Conservation (phyloP, 2,888 invertebrate species). For the Phrixothrix hirtus region DNA sequence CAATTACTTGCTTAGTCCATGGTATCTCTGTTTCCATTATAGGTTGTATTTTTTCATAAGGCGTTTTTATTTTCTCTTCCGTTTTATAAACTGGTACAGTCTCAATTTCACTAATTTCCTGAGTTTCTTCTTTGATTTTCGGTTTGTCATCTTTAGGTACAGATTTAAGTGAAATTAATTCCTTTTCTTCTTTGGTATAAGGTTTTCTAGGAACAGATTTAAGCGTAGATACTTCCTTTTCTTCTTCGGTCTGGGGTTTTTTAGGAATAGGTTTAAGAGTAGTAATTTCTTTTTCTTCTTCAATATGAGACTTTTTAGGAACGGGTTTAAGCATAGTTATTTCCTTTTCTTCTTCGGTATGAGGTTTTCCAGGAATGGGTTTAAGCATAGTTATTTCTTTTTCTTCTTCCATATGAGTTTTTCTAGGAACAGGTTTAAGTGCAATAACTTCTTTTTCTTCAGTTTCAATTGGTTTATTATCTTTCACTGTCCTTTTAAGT, state of each 20-base stretch:
- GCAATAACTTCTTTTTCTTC: conserved; percentile 14
- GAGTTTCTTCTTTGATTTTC: too few species aligned
- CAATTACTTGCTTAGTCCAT: conserved; percentile 25
- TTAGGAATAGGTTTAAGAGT: too few species aligned
- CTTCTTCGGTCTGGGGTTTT: too few species aligned
- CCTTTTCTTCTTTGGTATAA: conserved; percentile 47
- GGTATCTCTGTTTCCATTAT: conserved; percentile 8
- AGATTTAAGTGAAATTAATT: conserved; percentile 20
- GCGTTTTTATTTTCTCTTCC: conserved; percentile 56
- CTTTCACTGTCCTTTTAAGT: conserved; percentile 18
- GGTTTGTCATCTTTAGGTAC: too few species aligned
- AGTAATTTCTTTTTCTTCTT: conserved; percentile 48
- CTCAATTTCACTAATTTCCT: neutral
- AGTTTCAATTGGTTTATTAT: conserved; percentile 5
- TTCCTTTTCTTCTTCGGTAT: conserved; percentile 52
- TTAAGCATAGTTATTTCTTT: conserved; percentile 27
- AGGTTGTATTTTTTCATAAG: conserved; percentile 12
- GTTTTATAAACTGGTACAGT: conserved; percentile 36
- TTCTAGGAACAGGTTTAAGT: conserved; percentile 17
- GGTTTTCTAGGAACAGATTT: conserved; percentile 54
- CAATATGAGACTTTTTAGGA: conserved; percentile 30
- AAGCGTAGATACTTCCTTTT: too few species aligned
- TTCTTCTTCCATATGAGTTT: conserved; percentile 5
- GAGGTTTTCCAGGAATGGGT: conserved; percentile 36
- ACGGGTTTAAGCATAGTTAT: conserved; percentile 51